Evolutionary conservation across 2,113 vertebrate species (phyloP).

Genomic region (Pedetes capensis): DNA sequence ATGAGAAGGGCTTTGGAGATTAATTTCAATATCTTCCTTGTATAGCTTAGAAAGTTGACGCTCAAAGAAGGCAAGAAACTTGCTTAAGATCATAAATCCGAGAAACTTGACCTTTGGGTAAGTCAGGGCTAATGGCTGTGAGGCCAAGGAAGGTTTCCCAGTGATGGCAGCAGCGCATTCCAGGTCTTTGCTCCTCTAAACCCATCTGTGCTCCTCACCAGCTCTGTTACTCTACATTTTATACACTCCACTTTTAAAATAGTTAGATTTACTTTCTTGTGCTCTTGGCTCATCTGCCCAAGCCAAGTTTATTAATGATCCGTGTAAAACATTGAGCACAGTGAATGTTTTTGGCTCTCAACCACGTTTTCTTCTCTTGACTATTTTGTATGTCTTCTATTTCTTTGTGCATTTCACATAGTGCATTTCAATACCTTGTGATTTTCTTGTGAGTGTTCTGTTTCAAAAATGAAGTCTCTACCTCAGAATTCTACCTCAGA

Average conservation of each 20-base stretch:
- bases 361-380: neutral
- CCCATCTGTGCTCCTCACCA: neutral
- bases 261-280: neutral
- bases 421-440: conserved; percentile 6
- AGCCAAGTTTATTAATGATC: neutral
- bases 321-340: neutral
- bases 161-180: neutral
- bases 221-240: neutral
- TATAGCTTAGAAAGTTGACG: neutral
- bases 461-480: conserved; percentile 30
- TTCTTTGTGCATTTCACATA: neutral
- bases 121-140: neutral
- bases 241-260: neutral
- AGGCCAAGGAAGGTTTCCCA: neutral
- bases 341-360: neutral
- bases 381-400: neutral
- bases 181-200: neutral
- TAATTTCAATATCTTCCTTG: neutral
- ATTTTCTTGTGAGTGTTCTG: conserved; percentile 36
- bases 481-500: too few species aligned
- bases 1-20: neutral
- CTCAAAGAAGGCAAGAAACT: neutral
- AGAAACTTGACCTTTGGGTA: neutral
- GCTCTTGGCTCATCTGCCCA: neutral
- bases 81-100: neutral